A percentile compares a stretch with the other conserved stretches of the same genome.
Conservation (phyloP, 2,797 vertebrate genomes). For the Eleutherodactylus coqui region DNA sequence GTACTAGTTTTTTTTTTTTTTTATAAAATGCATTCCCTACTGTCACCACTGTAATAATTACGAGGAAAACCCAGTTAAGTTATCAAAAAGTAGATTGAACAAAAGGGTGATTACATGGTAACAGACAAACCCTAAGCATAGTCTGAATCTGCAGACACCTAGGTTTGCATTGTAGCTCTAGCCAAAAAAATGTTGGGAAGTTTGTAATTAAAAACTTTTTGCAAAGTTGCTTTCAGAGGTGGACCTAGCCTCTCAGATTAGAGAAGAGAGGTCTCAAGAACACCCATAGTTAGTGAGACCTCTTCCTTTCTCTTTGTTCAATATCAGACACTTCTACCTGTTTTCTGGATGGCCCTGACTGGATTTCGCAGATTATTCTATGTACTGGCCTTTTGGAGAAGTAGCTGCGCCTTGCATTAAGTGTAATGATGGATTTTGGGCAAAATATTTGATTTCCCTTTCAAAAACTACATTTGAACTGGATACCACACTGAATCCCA, state of each 20-base stretch:
- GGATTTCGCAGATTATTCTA: background rate
- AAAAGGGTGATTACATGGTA: too few relatives aligned
- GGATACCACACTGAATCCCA: too few relatives aligned
- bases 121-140: background rate
- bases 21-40: too few relatives aligned
- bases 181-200: background rate
- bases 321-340: background rate
- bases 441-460: background rate
- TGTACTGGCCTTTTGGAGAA: background rate
- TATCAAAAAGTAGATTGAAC: too few relatives aligned
- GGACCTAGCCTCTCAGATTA: too few relatives aligned
- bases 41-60: too few relatives aligned
- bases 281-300: too few relatives aligned
- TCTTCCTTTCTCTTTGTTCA: background rate
- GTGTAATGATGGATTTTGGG: conserved; percentile 3
- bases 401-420: background rate
- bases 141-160: background rate
- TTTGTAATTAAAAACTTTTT: too few relatives aligned
- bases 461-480: background rate
- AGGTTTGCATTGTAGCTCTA: background rate
- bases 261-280: too few relatives aligned
- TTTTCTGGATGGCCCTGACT: background rate
- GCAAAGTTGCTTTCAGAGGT: too few relatives aligned
- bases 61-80: too few relatives aligned
- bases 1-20: too few relatives aligned